A percentile compares a stretch with the other conserved stretches of the same genome.
These are phyloP conservation scores for Nerophis ophidion DNA, from an alignment of 2,113 vertebrate genomes.

Conservation along the genomic window DNA sequence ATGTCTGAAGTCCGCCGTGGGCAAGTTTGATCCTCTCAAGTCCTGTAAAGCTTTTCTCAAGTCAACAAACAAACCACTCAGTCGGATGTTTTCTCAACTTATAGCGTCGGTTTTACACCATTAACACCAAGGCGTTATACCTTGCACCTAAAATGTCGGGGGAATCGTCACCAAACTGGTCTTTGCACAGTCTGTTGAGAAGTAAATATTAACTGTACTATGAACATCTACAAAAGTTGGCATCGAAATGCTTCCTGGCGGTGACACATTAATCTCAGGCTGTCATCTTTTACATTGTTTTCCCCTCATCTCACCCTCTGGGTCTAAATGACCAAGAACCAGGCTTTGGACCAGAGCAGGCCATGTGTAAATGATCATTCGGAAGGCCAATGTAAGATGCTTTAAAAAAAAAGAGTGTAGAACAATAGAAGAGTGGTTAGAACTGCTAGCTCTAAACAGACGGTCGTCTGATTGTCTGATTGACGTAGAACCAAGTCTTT, in stretches of 20 bases:
- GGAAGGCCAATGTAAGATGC: too few species aligned
- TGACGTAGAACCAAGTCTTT: too few species aligned
- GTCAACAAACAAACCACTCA: conserved; percentile 25
- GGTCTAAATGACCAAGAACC: background rate
- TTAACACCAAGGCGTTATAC: conserved; percentile 7
- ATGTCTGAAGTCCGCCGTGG: conserved; percentile 1
- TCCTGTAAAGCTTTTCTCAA: conserved; percentile 3
- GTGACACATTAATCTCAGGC: conserved; percentile 20
- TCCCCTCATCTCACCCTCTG: background rate
- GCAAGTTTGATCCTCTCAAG: background rate
- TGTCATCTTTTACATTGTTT: background rate
- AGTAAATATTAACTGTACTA: background rate
- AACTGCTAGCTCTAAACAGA: too few species aligned
- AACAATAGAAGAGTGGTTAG: too few species aligned
- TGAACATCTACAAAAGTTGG: background rate
- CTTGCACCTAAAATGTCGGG: too few species aligned
- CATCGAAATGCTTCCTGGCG: background rate
- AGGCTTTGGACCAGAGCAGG: background rate
- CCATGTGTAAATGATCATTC: background rate
- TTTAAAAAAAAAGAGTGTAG: too few species aligned
- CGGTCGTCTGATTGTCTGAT: too few species aligned
- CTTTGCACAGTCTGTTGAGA: background rate
- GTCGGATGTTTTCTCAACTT: conserved; percentile 44
- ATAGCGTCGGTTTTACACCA: background rate
- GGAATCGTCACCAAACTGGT: background rate